These are phyloP conservation scores for Pseudanteris insignis DNA, from an alignment of 2,888 invertebrate genomes.

Conservation along the genomic window DNA sequence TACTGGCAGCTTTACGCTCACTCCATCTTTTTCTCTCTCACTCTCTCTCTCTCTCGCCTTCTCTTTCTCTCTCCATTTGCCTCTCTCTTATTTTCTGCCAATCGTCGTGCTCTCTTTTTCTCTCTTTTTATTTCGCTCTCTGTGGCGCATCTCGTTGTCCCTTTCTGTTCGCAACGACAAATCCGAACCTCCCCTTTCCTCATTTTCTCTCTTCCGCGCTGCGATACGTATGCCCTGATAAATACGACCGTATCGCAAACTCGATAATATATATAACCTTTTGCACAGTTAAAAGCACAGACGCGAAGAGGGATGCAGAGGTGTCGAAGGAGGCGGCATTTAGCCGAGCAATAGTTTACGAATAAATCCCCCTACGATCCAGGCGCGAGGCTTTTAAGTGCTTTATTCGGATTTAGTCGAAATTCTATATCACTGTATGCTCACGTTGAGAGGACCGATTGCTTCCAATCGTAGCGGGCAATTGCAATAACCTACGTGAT, in stretches of 20 bases:
- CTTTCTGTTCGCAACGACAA: slow-evolving; percentile 50
- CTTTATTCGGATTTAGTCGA: slow-evolving; percentile 58
- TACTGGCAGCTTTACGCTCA: slow-evolving; percentile 65
- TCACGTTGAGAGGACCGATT: slow-evolving; percentile 22
- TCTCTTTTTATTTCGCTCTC: slow-evolving; percentile 29
- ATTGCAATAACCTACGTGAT: slow-evolving; percentile 6
- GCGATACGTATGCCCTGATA: slow-evolving; percentile 41
- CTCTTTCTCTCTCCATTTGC: too few species aligned
- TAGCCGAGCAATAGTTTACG: slow-evolving; percentile 61
- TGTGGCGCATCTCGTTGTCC: slow-evolving; percentile 22
- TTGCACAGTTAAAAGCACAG: slow-evolving; percentile 48
- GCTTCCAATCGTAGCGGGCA: too few species aligned
- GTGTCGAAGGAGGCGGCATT: slow-evolving; percentile 46
- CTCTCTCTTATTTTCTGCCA: too few species aligned
- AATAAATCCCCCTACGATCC: slow-evolving; percentile 65
- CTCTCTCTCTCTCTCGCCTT: not conserved
- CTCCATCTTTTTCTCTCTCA: slow-evolving; percentile 41
- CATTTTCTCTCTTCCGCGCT: slow-evolving; percentile 37
- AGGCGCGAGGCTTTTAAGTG: slow-evolving; percentile 58
- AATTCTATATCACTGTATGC: slow-evolving; percentile 39
- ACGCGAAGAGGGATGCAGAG: slow-evolving; percentile 6
- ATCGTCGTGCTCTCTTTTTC: too few species aligned
- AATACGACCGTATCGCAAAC: slow-evolving; percentile 49
- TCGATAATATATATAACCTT: slow-evolving; percentile 65
- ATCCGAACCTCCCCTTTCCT: slow-evolving; percentile 48